Evolutionary conservation across 2,888 invertebrate genomes (phyloP), one percentile per base, ranked within the genome.

Genomic region (Megamerina dolium): DNA sequence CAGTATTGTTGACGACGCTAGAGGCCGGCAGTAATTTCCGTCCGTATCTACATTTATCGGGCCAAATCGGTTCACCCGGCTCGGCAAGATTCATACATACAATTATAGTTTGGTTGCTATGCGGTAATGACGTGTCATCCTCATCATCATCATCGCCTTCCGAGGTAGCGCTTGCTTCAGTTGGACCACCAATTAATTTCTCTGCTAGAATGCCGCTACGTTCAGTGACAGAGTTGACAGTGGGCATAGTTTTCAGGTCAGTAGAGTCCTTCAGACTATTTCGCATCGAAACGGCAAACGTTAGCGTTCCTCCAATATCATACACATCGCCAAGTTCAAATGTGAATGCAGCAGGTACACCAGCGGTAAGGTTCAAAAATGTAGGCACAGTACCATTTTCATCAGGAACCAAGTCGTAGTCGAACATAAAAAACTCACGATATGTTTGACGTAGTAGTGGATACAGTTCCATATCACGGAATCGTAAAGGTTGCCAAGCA

Each of bases 301-400:
- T 77, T 16, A 90, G 63, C 3, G 85, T 88, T 0, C 91, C 91
- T 0, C 92, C 92, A 23, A 85, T 81, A 59, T 91, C 91, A 44
- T 78, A 74, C 18, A 83, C 77, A 44, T 82, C 77, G 27, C 81
- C 79, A 10, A 91, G 74, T 43, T 77, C 75, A 61, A 89, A 88
- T 49, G 81, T 78, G 39, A 89, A 73, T 1, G 82, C 76, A 31
- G 79, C 78, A 20, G 82, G 75, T 53, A 78, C 77, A 2, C 75
- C 74, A 4, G 79, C 80, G 9, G 82, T 82, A 33, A 89, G 62
- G 59, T 87, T 85, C 18, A 89, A 66, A 4, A 82, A 64, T 39
- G 79, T 75, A 0, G 84, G 80, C 4, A 80, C 75, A 19, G 80
- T 81, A 10, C 79, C 79, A 48, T 82, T 75, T 39, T 76, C 75